Evolutionary conservation across 2,797 vertebrate species (phyloP).

Genomic region (Anisognathus igniventris): DNA sequence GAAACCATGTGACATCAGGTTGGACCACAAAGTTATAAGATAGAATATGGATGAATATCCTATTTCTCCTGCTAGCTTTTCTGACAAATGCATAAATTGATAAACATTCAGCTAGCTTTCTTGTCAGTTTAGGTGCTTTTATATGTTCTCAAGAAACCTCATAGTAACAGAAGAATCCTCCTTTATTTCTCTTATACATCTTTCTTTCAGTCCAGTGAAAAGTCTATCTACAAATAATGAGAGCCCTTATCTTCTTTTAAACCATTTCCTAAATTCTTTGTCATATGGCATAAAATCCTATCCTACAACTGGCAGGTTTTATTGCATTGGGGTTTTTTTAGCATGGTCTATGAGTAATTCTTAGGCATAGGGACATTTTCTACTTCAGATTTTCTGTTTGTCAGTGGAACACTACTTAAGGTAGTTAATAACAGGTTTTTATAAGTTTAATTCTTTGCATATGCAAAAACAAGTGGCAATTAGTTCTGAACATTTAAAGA

Average conservation of each 20-base stretch:
- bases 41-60: background rate
- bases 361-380: background rate
- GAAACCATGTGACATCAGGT: background rate
- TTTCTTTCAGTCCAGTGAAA: background rate
- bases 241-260: background rate
- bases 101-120: background rate
- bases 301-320: background rate
- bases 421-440: background rate
- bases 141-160: background rate
- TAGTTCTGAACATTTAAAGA: background rate
- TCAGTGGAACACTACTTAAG: background rate
- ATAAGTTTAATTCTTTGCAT: background rate
- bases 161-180: background rate
- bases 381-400: background rate
- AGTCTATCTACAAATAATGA: background rate
- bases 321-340: background rate
- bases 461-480: background rate
- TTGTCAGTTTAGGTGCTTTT: background rate
- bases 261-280: background rate
- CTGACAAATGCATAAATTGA: background rate
- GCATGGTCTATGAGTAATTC: background rate
- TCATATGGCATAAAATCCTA: background rate
- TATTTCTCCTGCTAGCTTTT: background rate
- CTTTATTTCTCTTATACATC: background rate
- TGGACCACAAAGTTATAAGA: background rate